Conservation (phyloP, 2,888 invertebrate species). For the Eucera pruinosa region DNA sequence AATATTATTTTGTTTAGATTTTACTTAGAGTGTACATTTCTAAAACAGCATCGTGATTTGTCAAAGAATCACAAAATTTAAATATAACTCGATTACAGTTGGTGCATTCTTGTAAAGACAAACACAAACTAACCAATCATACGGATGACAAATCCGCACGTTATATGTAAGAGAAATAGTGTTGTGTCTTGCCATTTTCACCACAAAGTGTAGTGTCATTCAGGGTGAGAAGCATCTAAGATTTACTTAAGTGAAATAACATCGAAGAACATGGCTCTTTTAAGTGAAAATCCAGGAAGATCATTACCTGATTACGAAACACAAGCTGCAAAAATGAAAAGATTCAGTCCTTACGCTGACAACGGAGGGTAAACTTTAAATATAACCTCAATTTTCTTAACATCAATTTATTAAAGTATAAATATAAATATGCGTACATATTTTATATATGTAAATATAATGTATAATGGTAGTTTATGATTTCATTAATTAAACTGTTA, state of each 20-base stretch:
- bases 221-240: not conserved
- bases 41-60: not conserved
- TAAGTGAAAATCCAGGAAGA: slow-evolving; percentile 82
- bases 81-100: not conserved
- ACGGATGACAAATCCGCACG: not conserved
- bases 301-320: slow-evolving; percentile 84
- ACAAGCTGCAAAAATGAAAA: slow-evolving; percentile 85
- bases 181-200: slow-evolving; percentile 33
- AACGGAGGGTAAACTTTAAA: slow-evolving; percentile 89
- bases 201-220: slow-evolving; percentile 74
- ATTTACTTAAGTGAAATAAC: slow-evolving; percentile 4
- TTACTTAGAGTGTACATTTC: not conserved
- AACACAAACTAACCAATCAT: slow-evolving; percentile 8
- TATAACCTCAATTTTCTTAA: slow-evolving; percentile 62
- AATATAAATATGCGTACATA: not conserved
- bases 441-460: not conserved
- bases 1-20: not conserved
- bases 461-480: not conserved
- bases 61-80: not conserved
- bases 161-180: not conserved
- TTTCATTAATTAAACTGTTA: slow-evolving; percentile 2
- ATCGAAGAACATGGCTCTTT: slow-evolving; percentile 73
- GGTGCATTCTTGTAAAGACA: not conserved
- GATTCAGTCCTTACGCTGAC: slow-evolving; percentile 89
- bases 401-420: not conserved